These are phyloP conservation scores for Fabriciana adippe DNA, from an alignment of 2,888 invertebrate genomes.

Conservation along the genomic window DNA sequence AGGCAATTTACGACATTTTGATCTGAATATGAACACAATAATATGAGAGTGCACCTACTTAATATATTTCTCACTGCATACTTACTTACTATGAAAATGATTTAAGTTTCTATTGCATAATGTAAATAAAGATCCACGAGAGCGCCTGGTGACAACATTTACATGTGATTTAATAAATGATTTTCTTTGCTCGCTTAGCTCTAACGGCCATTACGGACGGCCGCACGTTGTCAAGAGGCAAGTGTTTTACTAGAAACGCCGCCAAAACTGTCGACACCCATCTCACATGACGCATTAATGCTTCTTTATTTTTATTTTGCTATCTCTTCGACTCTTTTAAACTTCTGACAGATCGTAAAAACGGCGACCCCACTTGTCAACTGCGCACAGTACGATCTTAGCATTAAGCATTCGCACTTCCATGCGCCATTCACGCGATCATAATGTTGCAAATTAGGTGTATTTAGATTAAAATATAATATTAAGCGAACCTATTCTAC, in stretches of 20 bases:
- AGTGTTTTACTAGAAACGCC: constrained; percentile 81
- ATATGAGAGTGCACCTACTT: neutral
- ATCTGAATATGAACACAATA: too few relatives aligned
- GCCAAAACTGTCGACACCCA: constrained; percentile 76
- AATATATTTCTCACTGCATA: neutral
- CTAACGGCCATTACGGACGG: constrained; percentile 82
- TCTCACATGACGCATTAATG: constrained; percentile 81
- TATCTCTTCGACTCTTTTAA: constrained; percentile 66
- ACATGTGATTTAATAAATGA: constrained; percentile 48
- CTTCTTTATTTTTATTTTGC: constrained; percentile 76
- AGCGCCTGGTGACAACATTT: constrained; percentile 2
- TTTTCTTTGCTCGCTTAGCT: constrained; percentile 77
- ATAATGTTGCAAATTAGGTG: constrained; percentile 22
- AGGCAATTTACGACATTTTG: too few relatives aligned
- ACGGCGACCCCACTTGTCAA: constrained; percentile 62
- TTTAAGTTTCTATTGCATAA: neutral
- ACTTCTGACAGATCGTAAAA: constrained; percentile 45
- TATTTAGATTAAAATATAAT: constrained; percentile 43
- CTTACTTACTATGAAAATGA: constrained; percentile 13
- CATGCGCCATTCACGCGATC: constrained; percentile 49
- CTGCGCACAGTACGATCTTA: constrained; percentile 43
- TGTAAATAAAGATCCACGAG: constrained; percentile 11
- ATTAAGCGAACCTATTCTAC: constrained; percentile 72
- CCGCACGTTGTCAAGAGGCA: constrained; percentile 82
- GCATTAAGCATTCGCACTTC: constrained; percentile 46